Evolutionary conservation across 2,888 invertebrate species (phyloP).

Genomic region (Calliphora vomitoria): DNA sequence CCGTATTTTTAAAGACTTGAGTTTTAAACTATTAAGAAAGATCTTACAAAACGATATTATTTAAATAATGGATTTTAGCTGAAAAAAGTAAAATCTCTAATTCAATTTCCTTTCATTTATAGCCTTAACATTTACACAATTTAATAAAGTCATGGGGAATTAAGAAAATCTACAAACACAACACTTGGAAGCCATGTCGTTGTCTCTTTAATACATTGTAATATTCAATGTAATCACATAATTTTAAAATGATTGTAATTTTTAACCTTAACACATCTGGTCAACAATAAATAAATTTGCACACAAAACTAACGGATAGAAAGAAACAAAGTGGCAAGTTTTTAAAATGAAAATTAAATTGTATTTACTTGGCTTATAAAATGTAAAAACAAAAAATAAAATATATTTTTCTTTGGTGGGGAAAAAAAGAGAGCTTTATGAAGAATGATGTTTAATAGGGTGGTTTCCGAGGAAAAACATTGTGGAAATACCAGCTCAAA

Average conservation of each 20-base stretch:
- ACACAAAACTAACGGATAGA: neutral
- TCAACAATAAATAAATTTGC: conserved; percentile 65
- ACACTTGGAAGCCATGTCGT: conserved; percentile 35
- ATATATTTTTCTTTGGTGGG: neutral
- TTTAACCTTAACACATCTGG: conserved; percentile 70
- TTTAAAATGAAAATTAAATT: conserved; percentile 67
- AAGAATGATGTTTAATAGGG: neutral
- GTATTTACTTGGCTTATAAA: conserved; percentile 65
- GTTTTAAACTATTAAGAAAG: no score
- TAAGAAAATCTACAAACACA: neutral
- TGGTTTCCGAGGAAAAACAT: neutral
- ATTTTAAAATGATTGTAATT: conserved; percentile 65
- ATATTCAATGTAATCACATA: conserved; percentile 55
- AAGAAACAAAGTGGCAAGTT: conserved; percentile 43
- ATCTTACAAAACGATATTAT: no score
- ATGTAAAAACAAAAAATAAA: conserved; percentile 21
- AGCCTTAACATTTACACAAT: neutral
- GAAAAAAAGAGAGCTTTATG: conserved; percentile 4
- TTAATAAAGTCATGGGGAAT: conserved; percentile 19
- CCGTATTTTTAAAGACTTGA: no score
- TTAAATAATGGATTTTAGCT: no score
- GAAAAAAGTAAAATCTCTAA: conserved; percentile 19
- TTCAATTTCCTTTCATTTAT: conserved; percentile 21
- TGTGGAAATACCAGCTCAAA: no score
- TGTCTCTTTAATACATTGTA: conserved; percentile 56